Evolutionary conservation across 2,888 invertebrate genomes (phyloP).

Genomic region (Anticlea derivata): DNA sequence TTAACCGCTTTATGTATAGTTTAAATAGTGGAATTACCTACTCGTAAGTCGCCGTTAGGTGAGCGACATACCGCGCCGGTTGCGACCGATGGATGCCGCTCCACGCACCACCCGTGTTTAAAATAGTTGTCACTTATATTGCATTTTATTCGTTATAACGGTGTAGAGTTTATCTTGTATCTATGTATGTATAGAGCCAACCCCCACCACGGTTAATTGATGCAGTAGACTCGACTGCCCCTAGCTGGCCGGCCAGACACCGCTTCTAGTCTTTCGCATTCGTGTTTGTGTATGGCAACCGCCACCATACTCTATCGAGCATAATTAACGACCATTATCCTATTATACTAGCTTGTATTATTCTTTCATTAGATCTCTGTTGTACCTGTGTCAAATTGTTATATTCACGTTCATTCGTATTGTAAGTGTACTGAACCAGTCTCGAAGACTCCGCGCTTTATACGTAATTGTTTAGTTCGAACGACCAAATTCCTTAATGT

Average conservation of each 20-base stretch:
- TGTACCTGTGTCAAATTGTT: constrained; percentile 82
- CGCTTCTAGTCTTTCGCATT: constrained; percentile 82
- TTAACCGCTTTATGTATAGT: constrained; percentile 79
- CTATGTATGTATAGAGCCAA: constrained; percentile 62
- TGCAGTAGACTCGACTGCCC: constrained; percentile 79
- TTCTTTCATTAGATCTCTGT: constrained; percentile 83
- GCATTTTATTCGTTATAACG: constrained; percentile 59
- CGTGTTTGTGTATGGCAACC: constrained; percentile 66
- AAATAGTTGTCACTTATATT: constrained; percentile 49
- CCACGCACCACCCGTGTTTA: constrained; percentile 42
- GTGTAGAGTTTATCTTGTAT: constrained; percentile 54
- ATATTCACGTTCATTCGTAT: constrained; percentile 72
- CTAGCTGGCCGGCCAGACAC: constrained; percentile 69
- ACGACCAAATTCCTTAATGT: constrained; percentile 69
- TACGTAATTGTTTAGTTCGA: constrained; percentile 70
- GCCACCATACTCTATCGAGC: constrained; percentile 70
- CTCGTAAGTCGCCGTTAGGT: constrained; percentile 47
- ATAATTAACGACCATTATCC: constrained; percentile 81
- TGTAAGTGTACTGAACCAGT: constrained; percentile 68
- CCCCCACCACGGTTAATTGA: constrained; percentile 80
- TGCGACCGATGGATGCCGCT: constrained; percentile 9
- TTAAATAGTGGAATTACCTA: constrained; percentile 69
- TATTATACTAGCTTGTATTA: constrained; percentile 80
- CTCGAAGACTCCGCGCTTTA: constrained; percentile 65
- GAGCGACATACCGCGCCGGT: constrained; percentile 9